Base-by-base conservation (phyloP, 2,888 invertebrate genomes). In the Lordiphosa fenestrarum region DNA sequence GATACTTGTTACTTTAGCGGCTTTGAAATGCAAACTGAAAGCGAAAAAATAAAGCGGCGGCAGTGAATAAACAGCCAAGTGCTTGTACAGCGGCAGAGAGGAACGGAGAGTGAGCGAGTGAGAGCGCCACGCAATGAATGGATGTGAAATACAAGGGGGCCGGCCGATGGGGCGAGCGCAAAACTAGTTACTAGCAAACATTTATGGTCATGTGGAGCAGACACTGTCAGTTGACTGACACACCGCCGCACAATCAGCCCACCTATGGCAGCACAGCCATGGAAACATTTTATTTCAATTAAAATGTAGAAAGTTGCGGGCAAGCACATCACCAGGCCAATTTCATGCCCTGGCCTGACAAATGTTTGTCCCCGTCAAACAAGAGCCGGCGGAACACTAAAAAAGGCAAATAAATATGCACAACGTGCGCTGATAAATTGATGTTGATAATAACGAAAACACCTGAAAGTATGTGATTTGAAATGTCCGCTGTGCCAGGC, bases 11-110 rank as follows among this genome's bases (percentile, higher is more conserved):
- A 74, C 78, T 81, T 73, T 73, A 71, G 67, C 71, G 84, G 77
- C 86, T 85, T 83, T 76, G 60, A 71, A 80, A 76, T 68, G 61
- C 70, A 78, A 83, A 86, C 86, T 86, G 69, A 86, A 81, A 65
- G 58, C 77, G 66, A 61, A 71, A 61, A 81, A 69, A 62, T 68
- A 66, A 73, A 71, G 61, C 70, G 66, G 61, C 67, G 53, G 75
- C 82, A 69, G 62, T 82, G 77, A 78, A 78, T 73, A 75, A 73
- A 63, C 70, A 68, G 58, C 53, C 51, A 54, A 59, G 54, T 61
- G 48, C 39, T 35, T 44, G 39, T 36, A 49, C 2, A 2, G 15
- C 1, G 15, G 2, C 15, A 15, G 15, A 15, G 15, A 1, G 15
- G 15, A 15, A 15, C 15, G 2, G 46, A 7, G 33, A 30, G 15